These are phyloP conservation scores for Aphaenogaster ashmeadi DNA, from an alignment of 1,140 invertebrate genomes.

Conservation along the genomic window DNA sequence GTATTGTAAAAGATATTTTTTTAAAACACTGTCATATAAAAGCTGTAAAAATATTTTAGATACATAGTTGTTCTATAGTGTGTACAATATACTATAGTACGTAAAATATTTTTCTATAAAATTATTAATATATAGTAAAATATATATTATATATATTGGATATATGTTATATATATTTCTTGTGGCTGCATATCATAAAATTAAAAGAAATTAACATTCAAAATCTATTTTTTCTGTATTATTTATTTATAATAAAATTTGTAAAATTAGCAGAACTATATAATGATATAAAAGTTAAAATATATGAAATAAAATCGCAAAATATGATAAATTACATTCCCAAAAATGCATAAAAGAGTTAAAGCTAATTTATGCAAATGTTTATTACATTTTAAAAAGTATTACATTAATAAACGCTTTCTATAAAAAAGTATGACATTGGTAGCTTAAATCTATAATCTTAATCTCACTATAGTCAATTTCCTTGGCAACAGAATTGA, in stretches of 20 bases:
- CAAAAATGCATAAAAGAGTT: not conserved
- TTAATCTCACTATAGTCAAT: slow-evolving; percentile 46
- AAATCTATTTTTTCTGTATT: not conserved
- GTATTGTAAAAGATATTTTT: not conserved
- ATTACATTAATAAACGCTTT: slow-evolving; percentile 23
- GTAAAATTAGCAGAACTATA: not conserved
- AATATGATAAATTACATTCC: not conserved
- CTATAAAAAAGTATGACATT: slow-evolving; percentile 18
- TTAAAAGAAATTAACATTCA: not conserved
- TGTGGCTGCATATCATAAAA: not conserved
- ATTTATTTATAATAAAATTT: slow-evolving; percentile 9
- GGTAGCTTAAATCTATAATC: slow-evolving; percentile 42
- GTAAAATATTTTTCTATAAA: not conserved
- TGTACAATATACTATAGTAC: not conserved
- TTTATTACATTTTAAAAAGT: slow-evolving; percentile 48
- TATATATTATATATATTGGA: not conserved
- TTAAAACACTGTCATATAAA: not conserved
- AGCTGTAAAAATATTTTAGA: not conserved
- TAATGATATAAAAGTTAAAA: not conserved
- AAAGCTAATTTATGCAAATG: not conserved
- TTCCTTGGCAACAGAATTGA: slow-evolving; percentile 42
- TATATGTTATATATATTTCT: not conserved
- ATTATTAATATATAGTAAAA: not conserved
- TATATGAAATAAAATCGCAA: not conserved
- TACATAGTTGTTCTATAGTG: not conserved